These are phyloP conservation scores for Apoda limacodes DNA, from an alignment of 2,888 invertebrate species.

Conservation along the genomic window DNA sequence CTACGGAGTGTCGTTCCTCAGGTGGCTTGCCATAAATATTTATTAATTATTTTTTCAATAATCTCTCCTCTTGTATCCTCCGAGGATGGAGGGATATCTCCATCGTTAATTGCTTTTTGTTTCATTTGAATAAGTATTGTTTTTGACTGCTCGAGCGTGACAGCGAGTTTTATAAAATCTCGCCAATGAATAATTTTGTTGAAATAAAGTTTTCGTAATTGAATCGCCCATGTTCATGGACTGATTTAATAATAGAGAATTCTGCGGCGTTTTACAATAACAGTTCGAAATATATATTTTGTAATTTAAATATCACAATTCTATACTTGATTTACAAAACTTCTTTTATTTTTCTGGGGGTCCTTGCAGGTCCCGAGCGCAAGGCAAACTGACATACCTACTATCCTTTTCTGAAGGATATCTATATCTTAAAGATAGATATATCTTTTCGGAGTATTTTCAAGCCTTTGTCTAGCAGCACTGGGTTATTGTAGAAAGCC, in stretches of 20 bases:
- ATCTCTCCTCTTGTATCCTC: slow-evolving; percentile 62
- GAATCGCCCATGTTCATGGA: no score
- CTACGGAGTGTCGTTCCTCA: slow-evolving; percentile 52
- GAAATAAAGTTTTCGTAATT: slow-evolving; percentile 44
- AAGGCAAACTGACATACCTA: no score
- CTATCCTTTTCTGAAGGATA: no score
- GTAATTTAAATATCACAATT: no score
- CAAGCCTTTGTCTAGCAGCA: not conserved
- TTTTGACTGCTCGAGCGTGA: slow-evolving; percentile 63
- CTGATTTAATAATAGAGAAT: no score
- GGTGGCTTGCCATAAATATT: slow-evolving; percentile 68
- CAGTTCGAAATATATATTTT: no score
- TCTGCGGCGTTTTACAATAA: no score
- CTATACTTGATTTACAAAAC: no score
- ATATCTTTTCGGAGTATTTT: not conserved
- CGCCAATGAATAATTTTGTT: slow-evolving; percentile 54
- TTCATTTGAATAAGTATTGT: slow-evolving; percentile 70
- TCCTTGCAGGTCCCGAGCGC: no score
- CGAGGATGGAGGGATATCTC: slow-evolving; percentile 62
- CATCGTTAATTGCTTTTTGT: slow-evolving; percentile 68
- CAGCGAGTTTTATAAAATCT: slow-evolving; percentile 55
- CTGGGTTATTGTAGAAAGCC: no score
- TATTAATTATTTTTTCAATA: slow-evolving; percentile 72
- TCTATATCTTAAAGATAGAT: slow-evolving; percentile 6
- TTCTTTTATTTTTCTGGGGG: no score